Percentiles rank a stretch among this genome's conserved stretches.
These are phyloP conservation scores for Caenorhabditis brenneri DNA, from an alignment of 1,140 invertebrate species.

Conservation along the genomic window DNA sequence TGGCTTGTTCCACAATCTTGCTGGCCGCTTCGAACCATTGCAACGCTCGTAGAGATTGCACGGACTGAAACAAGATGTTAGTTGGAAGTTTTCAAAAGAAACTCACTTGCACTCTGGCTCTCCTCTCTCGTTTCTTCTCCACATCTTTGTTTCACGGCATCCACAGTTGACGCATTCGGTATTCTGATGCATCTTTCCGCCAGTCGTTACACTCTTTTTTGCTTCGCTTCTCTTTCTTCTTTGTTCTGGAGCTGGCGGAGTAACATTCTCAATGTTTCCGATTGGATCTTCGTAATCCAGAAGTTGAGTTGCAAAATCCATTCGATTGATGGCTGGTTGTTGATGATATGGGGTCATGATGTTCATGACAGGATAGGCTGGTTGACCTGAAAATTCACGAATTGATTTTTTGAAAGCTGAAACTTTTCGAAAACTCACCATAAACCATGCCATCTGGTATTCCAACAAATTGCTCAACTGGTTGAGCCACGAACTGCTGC, in stretches of 20 bases:
- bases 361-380: no score
- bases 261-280: background rate
- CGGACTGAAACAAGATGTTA: background rate
- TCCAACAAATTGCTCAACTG: no score
- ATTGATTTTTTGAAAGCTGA: no score
- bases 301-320: background rate
- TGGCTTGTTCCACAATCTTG: slow-evolving; percentile 1
- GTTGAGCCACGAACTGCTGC: no score
- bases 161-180: background rate
- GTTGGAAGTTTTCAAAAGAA: background rate
- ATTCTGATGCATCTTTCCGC: background rate
- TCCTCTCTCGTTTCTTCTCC: slow-evolving; percentile 18
- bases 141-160: slow-evolving; percentile 5
- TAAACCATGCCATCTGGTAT: no score
- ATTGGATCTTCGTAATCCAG: background rate
- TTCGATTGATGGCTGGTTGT: no score
- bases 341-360: no score
- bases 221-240: background rate
- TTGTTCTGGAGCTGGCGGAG: background rate
- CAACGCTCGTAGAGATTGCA: slow-evolving; percentile 26
- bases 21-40: background rate
- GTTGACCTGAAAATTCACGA: no score
- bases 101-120: slow-evolving; percentile 27
- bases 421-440: no score
- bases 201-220: no score